phyloP scores from a whole-genome alignment of 2,113 vertebrate genomes.

The Antechinus stuartii region DNA sequence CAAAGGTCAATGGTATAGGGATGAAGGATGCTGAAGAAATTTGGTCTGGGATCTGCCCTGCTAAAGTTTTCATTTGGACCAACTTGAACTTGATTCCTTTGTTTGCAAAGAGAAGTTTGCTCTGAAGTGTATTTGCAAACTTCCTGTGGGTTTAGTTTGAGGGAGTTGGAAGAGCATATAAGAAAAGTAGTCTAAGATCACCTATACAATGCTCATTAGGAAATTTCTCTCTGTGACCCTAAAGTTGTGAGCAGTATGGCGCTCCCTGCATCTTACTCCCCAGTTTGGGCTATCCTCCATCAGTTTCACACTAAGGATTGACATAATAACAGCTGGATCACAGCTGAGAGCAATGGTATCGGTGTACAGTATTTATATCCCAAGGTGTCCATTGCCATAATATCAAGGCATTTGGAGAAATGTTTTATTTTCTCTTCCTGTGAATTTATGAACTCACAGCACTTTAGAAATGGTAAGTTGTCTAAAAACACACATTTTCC shows the following conservation, averaged over 20 bases:
- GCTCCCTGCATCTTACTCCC: neutral
- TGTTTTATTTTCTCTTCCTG: neutral
- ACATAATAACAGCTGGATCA: neutral
- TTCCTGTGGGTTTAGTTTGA: neutral
- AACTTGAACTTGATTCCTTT: neutral
- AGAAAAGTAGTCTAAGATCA: neutral
- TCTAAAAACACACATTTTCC: neutral
- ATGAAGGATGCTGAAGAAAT: neutral
- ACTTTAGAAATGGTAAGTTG: neutral
- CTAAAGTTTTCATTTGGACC: slow-evolving; percentile 2
- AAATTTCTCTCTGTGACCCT: slow-evolving; percentile 5
- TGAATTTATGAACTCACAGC: neutral
- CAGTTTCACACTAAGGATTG: neutral
- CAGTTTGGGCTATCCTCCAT: neutral
- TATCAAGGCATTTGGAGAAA: neutral
- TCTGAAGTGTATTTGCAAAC: neutral
- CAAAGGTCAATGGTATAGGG: neutral
- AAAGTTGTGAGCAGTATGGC: neutral
- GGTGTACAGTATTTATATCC: neutral
- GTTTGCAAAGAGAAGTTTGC: neutral
- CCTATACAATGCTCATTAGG: neutral
- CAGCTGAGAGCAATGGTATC: neutral
- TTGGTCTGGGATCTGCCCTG: neutral
- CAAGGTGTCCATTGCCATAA: neutral
- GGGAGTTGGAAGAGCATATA: too few relatives aligned